Base-by-base conservation (phyloP, 2,113 vertebrate species). In the Silurus meridionalis region DNA sequence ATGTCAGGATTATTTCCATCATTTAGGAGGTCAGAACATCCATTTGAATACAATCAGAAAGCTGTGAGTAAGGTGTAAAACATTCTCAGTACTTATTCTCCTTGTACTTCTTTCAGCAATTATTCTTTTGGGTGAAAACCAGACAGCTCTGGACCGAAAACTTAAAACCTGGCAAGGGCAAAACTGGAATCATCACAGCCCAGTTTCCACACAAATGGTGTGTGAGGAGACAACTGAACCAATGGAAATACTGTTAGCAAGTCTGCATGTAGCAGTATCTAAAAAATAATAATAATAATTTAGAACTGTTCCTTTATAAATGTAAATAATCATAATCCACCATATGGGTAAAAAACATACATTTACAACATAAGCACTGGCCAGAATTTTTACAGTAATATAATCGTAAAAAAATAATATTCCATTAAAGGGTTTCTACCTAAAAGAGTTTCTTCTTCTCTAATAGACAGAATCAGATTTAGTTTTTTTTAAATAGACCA, bases 121-220 rank as follows among this genome's bases (percentile, higher is more conserved):
- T 88, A 1, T 83, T 85, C 90, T 57, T 28, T 28, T 50, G 80
- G 58, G 63, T 77, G 87, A 74, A 89, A 92, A 89, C 81, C 55
- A 67, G 90, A 88, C 78, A 83, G 67, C 61, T 52, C 57, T 82
- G 58, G 67, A 53, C 23, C 53, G 48, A 28, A 17, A 53, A 53
- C 60, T 88, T 48, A 55, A 53, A 90, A 50, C 66, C 80, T 88
- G 85, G 83, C 75, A 87, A 60, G 57, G 67, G 55, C 57, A 67
- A 15, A 25, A 9, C 52, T 75, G n/a, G 75, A 53, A 48, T 25
- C 77, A 50, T 46, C 58, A 71, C 71, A 10, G 72, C 85, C 80
- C 81, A 89, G 60, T 86, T 89, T 84, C 83, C 85, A 88, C 78
- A 88, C 74, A 75, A 83, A 46, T 79, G 74, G 52, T 86, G 87